Conservation (phyloP, 2,113 vertebrate genomes). For the Ginglymostoma cirratum region DNA sequence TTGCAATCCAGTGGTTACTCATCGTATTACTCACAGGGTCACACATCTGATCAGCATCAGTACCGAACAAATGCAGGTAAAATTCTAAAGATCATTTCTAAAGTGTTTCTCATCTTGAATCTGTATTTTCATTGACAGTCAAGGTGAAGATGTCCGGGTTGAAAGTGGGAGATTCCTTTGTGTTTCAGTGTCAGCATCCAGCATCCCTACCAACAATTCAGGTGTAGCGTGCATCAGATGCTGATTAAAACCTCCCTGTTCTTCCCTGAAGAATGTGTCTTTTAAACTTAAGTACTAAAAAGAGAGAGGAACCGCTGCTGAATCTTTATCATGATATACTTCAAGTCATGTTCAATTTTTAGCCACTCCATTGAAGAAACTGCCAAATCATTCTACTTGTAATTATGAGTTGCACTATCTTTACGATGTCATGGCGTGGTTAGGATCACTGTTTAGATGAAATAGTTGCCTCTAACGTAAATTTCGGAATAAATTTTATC, state of each 20-base stretch:
- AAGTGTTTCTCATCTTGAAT: background rate
- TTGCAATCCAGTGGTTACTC: constrained; percentile 71
- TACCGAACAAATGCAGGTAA: constrained; percentile 77
- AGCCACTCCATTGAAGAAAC: background rate
- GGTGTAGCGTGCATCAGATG: too few relatives aligned
- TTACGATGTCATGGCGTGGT: background rate
- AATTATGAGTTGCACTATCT: background rate
- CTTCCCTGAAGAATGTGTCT: background rate
- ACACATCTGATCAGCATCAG: constrained; percentile 64
- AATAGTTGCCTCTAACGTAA: background rate
- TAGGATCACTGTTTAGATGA: background rate
- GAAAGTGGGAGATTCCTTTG: background rate
- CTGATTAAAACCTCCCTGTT: background rate
- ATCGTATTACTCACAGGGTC: constrained; percentile 67
- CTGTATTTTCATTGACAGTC: background rate
- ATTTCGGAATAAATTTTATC: background rate
- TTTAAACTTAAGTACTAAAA: background rate
- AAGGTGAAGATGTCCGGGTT: background rate
- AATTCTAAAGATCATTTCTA: background rate
- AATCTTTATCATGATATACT: too few relatives aligned
- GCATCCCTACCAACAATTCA: background rate
- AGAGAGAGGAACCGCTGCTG: too few relatives aligned
- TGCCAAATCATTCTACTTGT: background rate
- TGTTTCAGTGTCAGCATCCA: background rate
- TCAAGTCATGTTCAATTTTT: background rate